Conservation (phyloP, 2,797 vertebrate species). For the Chloroceryle inda region DNA sequence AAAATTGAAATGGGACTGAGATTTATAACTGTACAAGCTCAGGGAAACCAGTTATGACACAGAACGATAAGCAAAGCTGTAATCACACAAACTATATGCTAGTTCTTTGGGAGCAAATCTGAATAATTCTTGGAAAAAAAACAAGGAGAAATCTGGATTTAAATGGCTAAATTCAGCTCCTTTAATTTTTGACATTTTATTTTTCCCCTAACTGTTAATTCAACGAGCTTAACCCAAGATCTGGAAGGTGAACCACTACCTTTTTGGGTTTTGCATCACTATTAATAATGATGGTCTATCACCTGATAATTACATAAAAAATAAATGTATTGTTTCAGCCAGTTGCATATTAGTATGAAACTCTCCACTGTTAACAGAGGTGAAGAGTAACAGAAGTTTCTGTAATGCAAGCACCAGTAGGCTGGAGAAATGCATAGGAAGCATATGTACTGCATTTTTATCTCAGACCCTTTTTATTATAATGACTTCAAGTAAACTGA, state of each 20-base stretch:
- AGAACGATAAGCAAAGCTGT: background rate
- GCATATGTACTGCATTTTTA: background rate
- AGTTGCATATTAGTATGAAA: background rate
- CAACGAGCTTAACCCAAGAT: background rate
- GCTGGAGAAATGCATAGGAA: background rate
- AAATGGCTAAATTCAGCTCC: background rate
- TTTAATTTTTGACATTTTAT: background rate
- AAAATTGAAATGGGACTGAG: background rate
- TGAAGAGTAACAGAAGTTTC: background rate
- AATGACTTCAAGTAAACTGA: background rate
- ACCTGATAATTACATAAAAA: background rate
- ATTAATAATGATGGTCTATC: background rate
- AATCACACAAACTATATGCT: background rate
- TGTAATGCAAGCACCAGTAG: background rate
- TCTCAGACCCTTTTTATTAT: background rate
- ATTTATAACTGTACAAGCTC: background rate
- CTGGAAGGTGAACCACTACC: background rate
- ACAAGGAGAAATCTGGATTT: background rate
- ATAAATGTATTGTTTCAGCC: background rate
- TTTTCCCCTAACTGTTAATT: background rate
- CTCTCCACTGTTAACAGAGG: background rate
- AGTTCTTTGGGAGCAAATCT: background rate
- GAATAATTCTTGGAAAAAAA: background rate
- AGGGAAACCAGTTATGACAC: background rate
- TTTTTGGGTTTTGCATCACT: background rate